These are phyloP conservation scores for Drosophila colorata DNA, from an alignment of 2,888 invertebrate species.

Conservation along the genomic window DNA sequence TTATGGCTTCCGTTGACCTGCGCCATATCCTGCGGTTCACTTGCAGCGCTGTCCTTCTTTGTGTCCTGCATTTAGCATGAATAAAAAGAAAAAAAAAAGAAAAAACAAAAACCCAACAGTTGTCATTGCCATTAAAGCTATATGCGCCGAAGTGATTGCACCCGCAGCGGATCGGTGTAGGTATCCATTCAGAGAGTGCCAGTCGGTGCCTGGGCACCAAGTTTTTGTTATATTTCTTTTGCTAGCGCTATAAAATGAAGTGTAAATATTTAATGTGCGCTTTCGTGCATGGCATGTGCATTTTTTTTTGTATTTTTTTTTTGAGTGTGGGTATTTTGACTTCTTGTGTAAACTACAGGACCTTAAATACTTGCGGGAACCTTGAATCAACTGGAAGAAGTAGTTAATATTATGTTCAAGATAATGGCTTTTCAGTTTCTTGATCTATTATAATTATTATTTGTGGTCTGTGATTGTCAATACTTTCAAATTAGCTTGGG, in stretches of 20 bases:
- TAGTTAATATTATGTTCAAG: conserved; percentile 11
- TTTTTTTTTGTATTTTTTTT: not conserved
- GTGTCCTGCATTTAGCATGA: conserved; percentile 46
- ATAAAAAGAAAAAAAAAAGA: not conserved
- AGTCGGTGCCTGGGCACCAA: conserved; percentile 14
- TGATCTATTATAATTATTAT: conserved; percentile 1
- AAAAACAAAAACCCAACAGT: conserved; percentile 61
- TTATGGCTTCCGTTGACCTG: conserved; percentile 86
- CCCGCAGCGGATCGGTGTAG: conserved; percentile 46
- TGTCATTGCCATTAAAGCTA: conserved; percentile 80
- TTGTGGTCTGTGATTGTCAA: not conserved
- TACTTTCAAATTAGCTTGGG: not conserved
- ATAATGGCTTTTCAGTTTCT: conserved; percentile 12
- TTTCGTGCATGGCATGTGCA: conserved; percentile 78
- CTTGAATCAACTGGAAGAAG: conserved; percentile 10
- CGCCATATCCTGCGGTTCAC: conserved; percentile 82
- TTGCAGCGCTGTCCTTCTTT: conserved; percentile 57
- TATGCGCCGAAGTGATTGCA: conserved; percentile 84
- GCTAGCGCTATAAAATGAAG: conserved; percentile 83
- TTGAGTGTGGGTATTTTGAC: not conserved
- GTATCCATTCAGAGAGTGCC: conserved; percentile 3
- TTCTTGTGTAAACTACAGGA: conserved; percentile 1
- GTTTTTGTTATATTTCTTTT: conserved; percentile 37
- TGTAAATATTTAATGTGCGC: conserved; percentile 85
- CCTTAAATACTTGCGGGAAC: conserved; percentile 36